Conservation (phyloP, 2,888 invertebrate genomes). For the Steinernema carpocapsae region DNA sequence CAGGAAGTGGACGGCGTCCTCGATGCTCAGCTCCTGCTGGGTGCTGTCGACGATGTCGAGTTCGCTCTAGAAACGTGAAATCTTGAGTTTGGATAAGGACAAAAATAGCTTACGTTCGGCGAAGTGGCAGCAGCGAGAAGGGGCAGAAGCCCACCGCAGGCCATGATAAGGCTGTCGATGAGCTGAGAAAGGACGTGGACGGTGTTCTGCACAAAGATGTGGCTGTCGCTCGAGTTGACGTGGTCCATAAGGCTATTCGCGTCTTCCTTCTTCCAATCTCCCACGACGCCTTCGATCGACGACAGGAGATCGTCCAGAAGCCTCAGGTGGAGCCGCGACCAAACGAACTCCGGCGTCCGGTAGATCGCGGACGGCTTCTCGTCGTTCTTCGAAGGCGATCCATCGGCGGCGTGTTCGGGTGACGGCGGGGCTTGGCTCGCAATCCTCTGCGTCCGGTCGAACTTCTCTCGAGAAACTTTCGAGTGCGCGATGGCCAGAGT, state of each 20-base stretch:
- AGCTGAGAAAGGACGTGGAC: constrained; percentile 98
- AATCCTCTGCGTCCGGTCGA: constrained; percentile 93
- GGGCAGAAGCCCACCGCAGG: constrained; percentile 81
- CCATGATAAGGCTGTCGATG: constrained; percentile 97
- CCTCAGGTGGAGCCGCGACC: constrained; percentile 97
- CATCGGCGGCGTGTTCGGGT: constrained; percentile 3
- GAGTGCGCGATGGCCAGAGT: constrained; percentile 98
- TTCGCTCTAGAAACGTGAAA: constrained; percentile 86
- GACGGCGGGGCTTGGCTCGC: constrained; percentile 69
- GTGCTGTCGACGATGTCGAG: constrained; percentile 96
- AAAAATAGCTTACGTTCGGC: constrained; percentile 81
- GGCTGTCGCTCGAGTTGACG: constrained; percentile 52
- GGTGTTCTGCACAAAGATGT: constrained; percentile 96
- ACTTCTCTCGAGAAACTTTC: constrained; percentile 97
- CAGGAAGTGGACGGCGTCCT: constrained; percentile 96
- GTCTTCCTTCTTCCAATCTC: constrained; percentile 79
- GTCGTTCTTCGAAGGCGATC: constrained; percentile 37
- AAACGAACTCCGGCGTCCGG: constrained; percentile 98
- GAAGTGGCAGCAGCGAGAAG: constrained; percentile 96
- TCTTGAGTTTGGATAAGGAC: constrained; percentile 19
- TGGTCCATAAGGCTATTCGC: constrained; percentile 40
- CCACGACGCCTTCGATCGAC: constrained; percentile 95
- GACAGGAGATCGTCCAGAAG: constrained; percentile 92
- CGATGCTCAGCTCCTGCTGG: constrained; percentile 92
- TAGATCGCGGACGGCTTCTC: constrained; percentile 87